These are phyloP conservation scores for Hylia prasina DNA, from an alignment of 2,113 vertebrate genomes.

Conservation along the genomic window DNA sequence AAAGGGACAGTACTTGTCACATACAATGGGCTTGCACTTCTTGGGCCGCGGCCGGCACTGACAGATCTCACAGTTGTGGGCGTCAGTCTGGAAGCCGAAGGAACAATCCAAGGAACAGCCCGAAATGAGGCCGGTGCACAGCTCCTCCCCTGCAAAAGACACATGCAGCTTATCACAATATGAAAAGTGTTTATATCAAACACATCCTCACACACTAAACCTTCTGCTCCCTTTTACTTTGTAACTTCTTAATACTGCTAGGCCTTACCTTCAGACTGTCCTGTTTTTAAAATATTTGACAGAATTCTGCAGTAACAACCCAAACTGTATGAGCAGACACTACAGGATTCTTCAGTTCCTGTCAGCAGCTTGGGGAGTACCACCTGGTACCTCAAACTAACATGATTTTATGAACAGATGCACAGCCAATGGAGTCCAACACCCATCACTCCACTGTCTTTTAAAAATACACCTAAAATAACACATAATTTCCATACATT, in stretches of 20 bases:
- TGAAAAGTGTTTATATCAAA: not conserved
- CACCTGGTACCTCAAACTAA: not conserved
- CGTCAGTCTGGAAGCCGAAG: constrained; percentile 81
- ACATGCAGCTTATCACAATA: not conserved
- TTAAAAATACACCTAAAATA: not conserved
- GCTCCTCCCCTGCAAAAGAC: constrained; percentile 78
- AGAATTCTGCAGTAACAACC: not conserved
- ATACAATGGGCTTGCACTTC: constrained; percentile 83
- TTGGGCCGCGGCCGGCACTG: constrained; percentile 83
- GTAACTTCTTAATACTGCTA: not conserved
- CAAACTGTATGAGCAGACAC: not conserved
- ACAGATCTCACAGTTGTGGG: constrained; percentile 82
- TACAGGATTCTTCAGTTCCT: not conserved
- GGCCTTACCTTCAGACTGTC: not conserved
- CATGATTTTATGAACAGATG: not conserved
- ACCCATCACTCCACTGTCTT: not conserved
- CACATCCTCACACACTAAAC: not conserved
- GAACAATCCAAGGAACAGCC: constrained; percentile 83
- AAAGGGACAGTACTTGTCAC: constrained; percentile 84
- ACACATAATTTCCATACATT: not conserved
- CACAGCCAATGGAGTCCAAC: not conserved
- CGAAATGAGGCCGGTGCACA: constrained; percentile 73
- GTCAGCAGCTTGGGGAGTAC: not conserved
- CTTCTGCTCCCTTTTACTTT: not conserved
- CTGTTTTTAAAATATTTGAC: not conserved